Evolutionary conservation across 2,888 invertebrate species (phyloP).

Genomic region (Coenonympha arcania): DNA sequence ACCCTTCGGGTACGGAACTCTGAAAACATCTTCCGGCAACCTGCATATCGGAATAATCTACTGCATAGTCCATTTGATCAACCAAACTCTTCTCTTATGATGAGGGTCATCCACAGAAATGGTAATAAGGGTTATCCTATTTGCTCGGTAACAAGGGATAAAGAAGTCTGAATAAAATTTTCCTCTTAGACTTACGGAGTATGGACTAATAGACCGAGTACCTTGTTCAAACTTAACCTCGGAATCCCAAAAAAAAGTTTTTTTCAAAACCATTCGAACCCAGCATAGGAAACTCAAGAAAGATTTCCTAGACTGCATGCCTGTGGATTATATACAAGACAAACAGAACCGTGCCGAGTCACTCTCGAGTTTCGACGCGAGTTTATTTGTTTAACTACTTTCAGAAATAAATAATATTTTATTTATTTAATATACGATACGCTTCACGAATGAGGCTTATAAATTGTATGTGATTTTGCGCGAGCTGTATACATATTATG

Average conservation of each 20-base stretch:
- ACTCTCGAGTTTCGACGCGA: slow-evolving; percentile 46
- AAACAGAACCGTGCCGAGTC: slow-evolving; percentile 51
- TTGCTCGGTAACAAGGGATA: too few species aligned
- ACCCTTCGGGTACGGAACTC: too few species aligned
- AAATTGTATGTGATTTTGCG: background rate
- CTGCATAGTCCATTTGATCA: too few species aligned
- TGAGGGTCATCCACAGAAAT: too few species aligned
- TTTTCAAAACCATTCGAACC: background rate
- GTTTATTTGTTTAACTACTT: slow-evolving; percentile 52
- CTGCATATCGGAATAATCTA: too few species aligned
- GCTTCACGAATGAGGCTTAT: slow-evolving; percentile 8
- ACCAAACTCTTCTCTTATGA: too few species aligned
- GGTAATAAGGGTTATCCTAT: too few species aligned
- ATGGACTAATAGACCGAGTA: too few species aligned
- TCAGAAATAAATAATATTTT: slow-evolving; percentile 52
- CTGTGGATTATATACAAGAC: slow-evolving; percentile 48
- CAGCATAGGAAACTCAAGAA: slow-evolving; percentile 21
- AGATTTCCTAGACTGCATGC: slow-evolving; percentile 29
- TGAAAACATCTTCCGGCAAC: too few species aligned
- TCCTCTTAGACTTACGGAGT: too few species aligned
- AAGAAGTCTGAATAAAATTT: too few species aligned
- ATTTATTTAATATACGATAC: slow-evolving; percentile 42
- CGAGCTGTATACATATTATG: too few species aligned
- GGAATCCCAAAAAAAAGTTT: background rate
- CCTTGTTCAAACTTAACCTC: background rate